A percentile compares a stretch with the other conserved stretches of the same genome.
These are phyloP conservation scores for Burhinus oedicnemus DNA, from an alignment of 2,113 vertebrate genomes.

Conservation along the genomic window DNA sequence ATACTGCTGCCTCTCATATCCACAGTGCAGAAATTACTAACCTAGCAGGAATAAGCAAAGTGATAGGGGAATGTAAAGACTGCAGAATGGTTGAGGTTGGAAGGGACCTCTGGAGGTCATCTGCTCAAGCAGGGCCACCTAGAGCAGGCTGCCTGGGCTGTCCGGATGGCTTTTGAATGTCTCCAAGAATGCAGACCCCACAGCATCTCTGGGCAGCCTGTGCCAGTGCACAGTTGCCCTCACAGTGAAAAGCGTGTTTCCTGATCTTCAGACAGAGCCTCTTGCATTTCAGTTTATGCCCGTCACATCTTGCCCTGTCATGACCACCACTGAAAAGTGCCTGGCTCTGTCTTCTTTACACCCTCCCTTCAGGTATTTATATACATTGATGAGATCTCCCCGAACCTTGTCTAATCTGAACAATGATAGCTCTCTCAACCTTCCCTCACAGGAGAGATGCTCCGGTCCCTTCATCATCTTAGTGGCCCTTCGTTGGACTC, in stretches of 20 bases:
- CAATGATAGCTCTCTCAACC: not conserved
- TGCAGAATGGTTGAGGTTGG: not conserved
- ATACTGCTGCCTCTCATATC: not conserved
- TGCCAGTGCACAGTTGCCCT: not conserved
- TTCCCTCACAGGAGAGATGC: not conserved
- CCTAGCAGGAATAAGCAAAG: not conserved
- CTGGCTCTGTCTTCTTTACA: not conserved
- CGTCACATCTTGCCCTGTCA: not conserved
- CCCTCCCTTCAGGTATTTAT: not conserved
- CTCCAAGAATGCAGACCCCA: not conserved
- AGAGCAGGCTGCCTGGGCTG: not conserved
- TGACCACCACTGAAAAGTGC: not conserved
- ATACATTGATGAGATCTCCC: not conserved
- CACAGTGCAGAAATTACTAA: not conserved
- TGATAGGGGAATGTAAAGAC: not conserved
- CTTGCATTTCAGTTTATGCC: not conserved
- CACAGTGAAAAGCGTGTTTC: not conserved
- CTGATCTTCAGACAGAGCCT: not conserved
- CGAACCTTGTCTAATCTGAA: not conserved
- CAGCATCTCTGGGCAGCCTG: not conserved
- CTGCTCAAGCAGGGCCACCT: not conserved
- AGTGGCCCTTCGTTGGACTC: not conserved
- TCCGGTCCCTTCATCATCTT: not conserved
- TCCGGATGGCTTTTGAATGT: not conserved
- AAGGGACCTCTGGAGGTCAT: not conserved